Conservation (phyloP, 2,888 invertebrate species). For the Carterocephalus palaemon region DNA sequence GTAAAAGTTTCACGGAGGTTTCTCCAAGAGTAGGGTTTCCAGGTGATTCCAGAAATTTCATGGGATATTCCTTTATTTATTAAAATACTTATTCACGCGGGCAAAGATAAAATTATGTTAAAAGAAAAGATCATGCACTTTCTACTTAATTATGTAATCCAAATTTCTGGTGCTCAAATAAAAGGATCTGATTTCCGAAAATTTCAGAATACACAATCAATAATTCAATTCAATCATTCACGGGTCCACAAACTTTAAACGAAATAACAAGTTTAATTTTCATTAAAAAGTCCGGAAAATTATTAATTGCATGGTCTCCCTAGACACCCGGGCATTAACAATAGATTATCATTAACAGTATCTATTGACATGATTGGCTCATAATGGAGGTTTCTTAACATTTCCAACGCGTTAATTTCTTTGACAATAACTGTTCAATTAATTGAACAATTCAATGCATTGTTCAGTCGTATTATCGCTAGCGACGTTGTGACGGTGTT, state of each 20-base stretch:
- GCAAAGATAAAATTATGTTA: no score
- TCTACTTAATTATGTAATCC: no score
- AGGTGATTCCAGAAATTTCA: no score
- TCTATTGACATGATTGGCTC: constrained; percentile 21
- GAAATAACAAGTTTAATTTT: no score
- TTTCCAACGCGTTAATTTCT: constrained; percentile 21
- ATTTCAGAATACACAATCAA: no score
- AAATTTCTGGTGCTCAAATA: no score
- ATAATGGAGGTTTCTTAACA: constrained; percentile 23
- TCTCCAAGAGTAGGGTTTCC: constrained; percentile 13
- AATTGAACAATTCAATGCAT: constrained; percentile 22
- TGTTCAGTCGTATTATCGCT: constrained; percentile 12
- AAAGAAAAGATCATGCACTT: no score
- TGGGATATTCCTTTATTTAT: not conserved
- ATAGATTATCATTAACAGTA: constrained; percentile 24
- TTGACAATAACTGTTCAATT: constrained; percentile 24
- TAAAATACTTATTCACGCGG: no score
- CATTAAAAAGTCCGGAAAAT: no score
- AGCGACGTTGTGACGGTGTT: constrained; percentile 21
- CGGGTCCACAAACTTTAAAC: no score
- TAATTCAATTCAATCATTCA: no score
- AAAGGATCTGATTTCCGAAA: no score
- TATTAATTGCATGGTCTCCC: constrained; percentile 10
- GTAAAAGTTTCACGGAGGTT: constrained; percentile 20
- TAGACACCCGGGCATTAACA: constrained; percentile 7